A percentile compares a stretch with the other conserved stretches of the same genome.
Conservation (phyloP, 1,140 invertebrate genomes). For the Parapsyche elsis region DNA sequence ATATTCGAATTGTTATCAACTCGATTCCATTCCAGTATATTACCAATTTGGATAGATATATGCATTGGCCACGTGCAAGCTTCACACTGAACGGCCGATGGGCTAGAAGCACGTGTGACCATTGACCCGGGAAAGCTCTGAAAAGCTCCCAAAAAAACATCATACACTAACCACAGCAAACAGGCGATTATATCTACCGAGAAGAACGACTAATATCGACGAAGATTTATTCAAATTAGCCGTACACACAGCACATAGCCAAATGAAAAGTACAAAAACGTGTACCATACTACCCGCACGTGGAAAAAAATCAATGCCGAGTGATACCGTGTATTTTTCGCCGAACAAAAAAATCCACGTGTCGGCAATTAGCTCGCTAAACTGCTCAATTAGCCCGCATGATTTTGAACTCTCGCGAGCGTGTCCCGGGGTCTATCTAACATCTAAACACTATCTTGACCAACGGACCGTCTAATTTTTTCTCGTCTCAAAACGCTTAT, state of each 20-base stretch:
- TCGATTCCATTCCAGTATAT: neutral
- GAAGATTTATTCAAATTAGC: conserved; percentile 1
- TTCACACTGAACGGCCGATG: neutral
- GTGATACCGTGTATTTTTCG: no score
- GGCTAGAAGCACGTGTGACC: neutral
- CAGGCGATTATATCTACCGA: neutral
- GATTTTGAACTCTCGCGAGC: conserved; percentile 20
- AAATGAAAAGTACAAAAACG: neutral
- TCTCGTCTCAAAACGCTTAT: conserved; percentile 9
- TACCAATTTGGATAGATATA: neutral
- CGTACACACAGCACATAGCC: neutral
- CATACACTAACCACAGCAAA: neutral
- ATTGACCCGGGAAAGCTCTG: neutral
- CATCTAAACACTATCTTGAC: neutral
- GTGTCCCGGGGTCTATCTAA: conserved; percentile 8
- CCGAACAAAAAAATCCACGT: conserved; percentile 25
- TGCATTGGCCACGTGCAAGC: neutral
- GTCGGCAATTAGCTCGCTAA: conserved; percentile 30
- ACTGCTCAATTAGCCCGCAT: conserved; percentile 33
- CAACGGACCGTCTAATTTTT: conserved; percentile 4
- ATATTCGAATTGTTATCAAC: neutral
- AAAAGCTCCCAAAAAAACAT: neutral
- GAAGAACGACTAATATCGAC: neutral
- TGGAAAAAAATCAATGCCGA: no score
- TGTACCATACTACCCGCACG: no score